phyloP scores from a whole-genome alignment of 2,113 vertebrate species.

The Grallaria varia region DNA sequence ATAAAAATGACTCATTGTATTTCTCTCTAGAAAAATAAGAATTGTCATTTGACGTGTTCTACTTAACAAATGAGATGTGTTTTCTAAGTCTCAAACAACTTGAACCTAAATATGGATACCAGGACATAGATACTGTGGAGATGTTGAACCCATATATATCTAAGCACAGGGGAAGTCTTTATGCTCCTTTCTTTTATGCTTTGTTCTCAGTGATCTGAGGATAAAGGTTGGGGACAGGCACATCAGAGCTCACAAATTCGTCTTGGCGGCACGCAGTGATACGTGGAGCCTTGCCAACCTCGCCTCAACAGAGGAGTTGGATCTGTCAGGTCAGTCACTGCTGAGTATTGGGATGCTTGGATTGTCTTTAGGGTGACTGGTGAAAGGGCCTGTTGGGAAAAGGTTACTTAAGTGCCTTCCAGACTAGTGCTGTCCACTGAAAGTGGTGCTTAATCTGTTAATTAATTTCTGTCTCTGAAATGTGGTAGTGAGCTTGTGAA shows the following conservation, averaged over 20 bases:
- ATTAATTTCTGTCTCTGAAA: not conserved
- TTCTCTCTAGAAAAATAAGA: not conserved
- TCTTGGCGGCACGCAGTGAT: conserved; percentile 94
- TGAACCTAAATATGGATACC: not conserved
- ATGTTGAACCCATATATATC: not conserved
- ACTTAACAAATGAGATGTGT: not conserved
- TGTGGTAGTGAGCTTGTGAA: not conserved
- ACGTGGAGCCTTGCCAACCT: conserved; percentile 89
- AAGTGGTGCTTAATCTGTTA: not conserved
- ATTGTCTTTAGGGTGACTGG: not conserved
- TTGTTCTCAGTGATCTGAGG: conserved; percentile 87
- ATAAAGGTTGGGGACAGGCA: conserved; percentile 84
- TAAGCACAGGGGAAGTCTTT: not conserved
- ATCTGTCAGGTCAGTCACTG: conserved; percentile 87
- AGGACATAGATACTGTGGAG: not conserved
- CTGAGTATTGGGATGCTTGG: not conserved
- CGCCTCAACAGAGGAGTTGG: conserved; percentile 85
- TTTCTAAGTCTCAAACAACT: not conserved
- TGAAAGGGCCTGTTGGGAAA: not conserved
- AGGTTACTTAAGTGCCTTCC: not conserved
- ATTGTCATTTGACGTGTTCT: not conserved
- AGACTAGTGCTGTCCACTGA: not conserved
- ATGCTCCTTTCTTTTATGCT: not conserved
- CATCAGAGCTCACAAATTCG: conserved; percentile 92
- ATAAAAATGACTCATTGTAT: not conserved